These are phyloP conservation scores for Bufo gargarizans DNA, from an alignment of 2,113 vertebrate genomes.

Conservation along the genomic window DNA sequence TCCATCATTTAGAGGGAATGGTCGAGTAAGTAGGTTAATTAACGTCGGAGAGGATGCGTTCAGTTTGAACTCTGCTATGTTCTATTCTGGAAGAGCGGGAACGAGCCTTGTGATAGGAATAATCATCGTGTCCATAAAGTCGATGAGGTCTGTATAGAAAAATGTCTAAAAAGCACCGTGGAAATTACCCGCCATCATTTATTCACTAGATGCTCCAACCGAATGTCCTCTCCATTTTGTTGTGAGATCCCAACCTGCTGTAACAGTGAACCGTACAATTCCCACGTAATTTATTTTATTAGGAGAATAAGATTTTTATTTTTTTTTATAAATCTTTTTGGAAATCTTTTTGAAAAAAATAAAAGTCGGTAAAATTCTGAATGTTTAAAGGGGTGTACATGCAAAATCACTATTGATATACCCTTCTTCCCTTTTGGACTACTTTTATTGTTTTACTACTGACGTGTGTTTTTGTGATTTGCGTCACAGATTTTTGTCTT, in stretches of 20 bases:
- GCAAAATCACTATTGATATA: no score
- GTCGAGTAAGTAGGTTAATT: conserved; percentile 44
- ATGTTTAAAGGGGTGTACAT: no score
- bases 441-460: no score
- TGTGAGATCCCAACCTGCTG: not conserved
- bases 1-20: conserved; percentile 34
- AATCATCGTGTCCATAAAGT: not conserved
- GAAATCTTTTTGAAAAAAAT: no score
- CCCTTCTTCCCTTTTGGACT: no score
- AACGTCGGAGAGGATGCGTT: conserved; percentile 5
- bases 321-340: no score
- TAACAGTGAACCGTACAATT: not conserved
- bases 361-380: no score
- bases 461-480: no score
- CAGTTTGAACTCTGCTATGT: conserved; percentile 16
- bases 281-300: not conserved
- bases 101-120: conserved; percentile 19
- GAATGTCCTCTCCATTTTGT: no score
- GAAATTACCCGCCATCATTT: not conserved
- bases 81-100: conserved; percentile 20
- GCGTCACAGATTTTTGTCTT: no score
- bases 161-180: not conserved
- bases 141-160: not conserved
- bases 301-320: not conserved
- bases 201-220: not conserved